Conservation (phyloP, 2,113 vertebrate species). For the Heteronetta atricapilla region DNA sequence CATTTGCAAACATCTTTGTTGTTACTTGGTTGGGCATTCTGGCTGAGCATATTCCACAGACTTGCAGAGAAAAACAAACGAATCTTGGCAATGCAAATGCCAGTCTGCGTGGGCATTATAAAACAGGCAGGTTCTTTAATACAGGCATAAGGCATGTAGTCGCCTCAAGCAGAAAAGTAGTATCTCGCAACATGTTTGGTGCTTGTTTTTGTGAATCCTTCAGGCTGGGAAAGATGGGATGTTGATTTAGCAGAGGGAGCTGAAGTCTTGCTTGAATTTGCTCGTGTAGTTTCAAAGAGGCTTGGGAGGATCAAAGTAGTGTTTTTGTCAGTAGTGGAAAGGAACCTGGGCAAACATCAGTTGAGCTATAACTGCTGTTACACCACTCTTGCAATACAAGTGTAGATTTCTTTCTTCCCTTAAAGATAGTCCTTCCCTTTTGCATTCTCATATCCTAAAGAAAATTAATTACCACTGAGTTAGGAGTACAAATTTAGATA, state of each 20-base stretch:
- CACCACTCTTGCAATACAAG: neutral
- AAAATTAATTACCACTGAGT: neutral
- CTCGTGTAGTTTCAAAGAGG: neutral
- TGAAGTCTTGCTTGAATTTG: neutral
- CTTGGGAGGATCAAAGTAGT: slow-evolving; percentile 29
- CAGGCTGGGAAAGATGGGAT: neutral
- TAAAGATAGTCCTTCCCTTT: neutral
- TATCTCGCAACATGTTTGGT: neutral
- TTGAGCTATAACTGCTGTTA: neutral
- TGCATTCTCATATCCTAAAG: neutral
- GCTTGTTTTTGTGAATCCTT: neutral
- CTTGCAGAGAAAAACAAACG: neutral
- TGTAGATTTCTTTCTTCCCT: neutral
- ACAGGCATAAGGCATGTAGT: neutral
- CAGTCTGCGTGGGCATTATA: neutral
- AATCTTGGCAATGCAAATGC: neutral
- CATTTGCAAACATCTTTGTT: neutral
- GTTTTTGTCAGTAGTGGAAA: neutral
- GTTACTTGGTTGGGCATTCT: slow-evolving; percentile 1
- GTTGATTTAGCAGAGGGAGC: neutral
- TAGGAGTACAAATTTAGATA: neutral
- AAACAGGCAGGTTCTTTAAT: neutral
- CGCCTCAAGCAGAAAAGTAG: neutral
- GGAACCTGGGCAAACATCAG: neutral
- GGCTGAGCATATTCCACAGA: neutral